These are phyloP conservation scores for Epizoanthus stellaris DNA, from an alignment of 92 coral and sea anemone genomes.

Conservation along the genomic window DNA sequence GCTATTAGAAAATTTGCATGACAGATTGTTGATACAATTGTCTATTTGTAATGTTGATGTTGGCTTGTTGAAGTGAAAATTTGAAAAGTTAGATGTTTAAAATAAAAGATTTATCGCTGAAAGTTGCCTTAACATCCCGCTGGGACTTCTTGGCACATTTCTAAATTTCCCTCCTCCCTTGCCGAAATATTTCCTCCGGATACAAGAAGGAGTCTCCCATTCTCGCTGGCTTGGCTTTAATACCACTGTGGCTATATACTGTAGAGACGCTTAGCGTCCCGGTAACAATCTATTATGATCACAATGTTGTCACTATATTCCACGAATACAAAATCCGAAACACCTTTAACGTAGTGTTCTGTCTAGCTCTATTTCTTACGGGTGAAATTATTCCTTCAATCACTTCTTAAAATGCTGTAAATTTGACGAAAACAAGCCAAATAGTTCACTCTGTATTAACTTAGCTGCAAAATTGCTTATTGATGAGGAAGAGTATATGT, in stretches of 20 bases:
- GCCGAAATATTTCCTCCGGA: constrained; percentile 37
- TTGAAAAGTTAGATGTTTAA: neutral
- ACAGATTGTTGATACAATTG: constrained; percentile 1
- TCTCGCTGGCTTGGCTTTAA: neutral
- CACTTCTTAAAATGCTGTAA: neutral
- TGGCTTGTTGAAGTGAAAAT: neutral
- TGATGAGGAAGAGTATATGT: too few species aligned
- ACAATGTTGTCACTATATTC: constrained; percentile 13
- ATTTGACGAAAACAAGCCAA: too few species aligned
- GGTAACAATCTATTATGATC: neutral
- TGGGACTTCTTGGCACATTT: constrained; percentile 27
- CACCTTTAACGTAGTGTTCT: constrained; percentile 15
- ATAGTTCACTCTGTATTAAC: too few species aligned
- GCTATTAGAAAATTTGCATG: too few species aligned
- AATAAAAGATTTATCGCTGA: constrained; percentile 13
- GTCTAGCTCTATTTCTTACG: constrained; percentile 15
- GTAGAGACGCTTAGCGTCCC: constrained; percentile 17
- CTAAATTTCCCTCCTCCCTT: constrained; percentile 10
- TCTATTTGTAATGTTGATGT: neutral
- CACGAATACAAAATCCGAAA: neutral
- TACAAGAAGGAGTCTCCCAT: neutral
- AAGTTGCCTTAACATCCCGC: constrained; percentile 32
- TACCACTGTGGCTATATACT: neutral
- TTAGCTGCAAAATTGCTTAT: too few species aligned
- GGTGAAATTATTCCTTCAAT: neutral